Percentiles rank a stretch among this genome's conserved stretches.
Conservation (phyloP, 2,797 vertebrate species). For the Oreortyx pictus region DNA sequence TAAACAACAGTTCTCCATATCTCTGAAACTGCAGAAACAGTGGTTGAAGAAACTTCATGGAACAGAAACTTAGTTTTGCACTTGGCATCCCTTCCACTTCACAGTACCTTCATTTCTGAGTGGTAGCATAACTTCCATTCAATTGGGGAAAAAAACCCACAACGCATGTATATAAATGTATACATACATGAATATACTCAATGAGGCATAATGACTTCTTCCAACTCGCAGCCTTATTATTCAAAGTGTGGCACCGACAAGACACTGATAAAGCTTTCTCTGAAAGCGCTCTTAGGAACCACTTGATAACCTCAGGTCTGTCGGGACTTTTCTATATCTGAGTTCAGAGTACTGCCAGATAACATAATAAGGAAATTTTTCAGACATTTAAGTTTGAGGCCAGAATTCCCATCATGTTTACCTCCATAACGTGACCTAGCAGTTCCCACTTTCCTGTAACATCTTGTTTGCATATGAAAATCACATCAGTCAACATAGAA, state of each 20-base stretch:
- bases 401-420: neutral
- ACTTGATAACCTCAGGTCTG: neutral
- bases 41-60: neutral
- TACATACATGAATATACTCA: neutral
- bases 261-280: neutral
- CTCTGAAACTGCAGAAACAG: neutral
- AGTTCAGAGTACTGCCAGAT: neutral
- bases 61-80: neutral
- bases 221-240: neutral
- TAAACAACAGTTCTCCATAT: neutral
- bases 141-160: neutral
- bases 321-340: neutral
- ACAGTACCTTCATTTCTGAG: neutral
- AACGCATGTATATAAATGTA: fast-evolving
- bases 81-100: neutral
- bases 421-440: neutral
- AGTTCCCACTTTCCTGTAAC: neutral
- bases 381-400: neutral
- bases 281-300: neutral
- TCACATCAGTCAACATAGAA: neutral
- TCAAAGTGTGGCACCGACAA: neutral
- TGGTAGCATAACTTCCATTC: neutral
- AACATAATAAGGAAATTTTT: neutral
- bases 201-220: neutral
- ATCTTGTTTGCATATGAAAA: constrained; percentile 19